Evolutionary conservation across 2,888 invertebrate species (phyloP).

Genomic region (Chrysolina americana): DNA sequence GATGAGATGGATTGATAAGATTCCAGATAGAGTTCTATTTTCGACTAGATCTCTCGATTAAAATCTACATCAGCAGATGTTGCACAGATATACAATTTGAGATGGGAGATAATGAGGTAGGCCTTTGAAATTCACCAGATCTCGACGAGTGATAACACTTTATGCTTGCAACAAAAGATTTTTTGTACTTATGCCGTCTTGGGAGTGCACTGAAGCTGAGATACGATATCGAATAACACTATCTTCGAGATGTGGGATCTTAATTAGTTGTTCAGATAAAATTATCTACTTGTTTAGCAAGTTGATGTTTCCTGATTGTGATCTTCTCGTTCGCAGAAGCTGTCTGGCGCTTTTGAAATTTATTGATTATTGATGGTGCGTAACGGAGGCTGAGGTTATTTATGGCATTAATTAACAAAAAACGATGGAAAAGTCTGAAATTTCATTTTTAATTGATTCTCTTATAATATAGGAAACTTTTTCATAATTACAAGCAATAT

Average conservation of each 20-base stretch:
- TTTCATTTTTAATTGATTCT: neutral
- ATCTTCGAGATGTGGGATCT: conserved; percentile 48
- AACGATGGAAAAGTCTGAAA: neutral
- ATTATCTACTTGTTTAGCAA: conserved; percentile 42
- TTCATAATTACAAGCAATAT: neutral
- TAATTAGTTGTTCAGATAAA: conserved; percentile 51
- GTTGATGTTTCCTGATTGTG: conserved; percentile 42
- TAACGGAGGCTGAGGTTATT: neutral
- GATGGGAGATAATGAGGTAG: conserved; percentile 52
- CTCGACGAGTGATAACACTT: conserved; percentile 46
- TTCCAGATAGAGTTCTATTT: conserved; percentile 54
- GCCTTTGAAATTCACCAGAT: conserved; percentile 47
- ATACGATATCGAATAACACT: conserved; percentile 49
- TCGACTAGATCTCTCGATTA: conserved; percentile 49
- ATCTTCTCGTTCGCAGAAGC: conserved; percentile 34
- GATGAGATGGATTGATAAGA: conserved; percentile 67
- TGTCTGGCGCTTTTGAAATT: conserved; percentile 9
- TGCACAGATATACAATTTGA: conserved; percentile 54
- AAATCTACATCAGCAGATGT: conserved; percentile 59
- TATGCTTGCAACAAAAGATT: conserved; percentile 46
- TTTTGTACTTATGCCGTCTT: conserved; percentile 34
- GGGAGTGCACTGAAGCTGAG: conserved; percentile 38
- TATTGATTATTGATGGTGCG: conserved; percentile 19
- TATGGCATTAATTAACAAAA: neutral
- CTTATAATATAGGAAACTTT: neutral